Evolutionary conservation across 2,113 vertebrate genomes (phyloP).

Genomic region (Stercorarius parasiticus): DNA sequence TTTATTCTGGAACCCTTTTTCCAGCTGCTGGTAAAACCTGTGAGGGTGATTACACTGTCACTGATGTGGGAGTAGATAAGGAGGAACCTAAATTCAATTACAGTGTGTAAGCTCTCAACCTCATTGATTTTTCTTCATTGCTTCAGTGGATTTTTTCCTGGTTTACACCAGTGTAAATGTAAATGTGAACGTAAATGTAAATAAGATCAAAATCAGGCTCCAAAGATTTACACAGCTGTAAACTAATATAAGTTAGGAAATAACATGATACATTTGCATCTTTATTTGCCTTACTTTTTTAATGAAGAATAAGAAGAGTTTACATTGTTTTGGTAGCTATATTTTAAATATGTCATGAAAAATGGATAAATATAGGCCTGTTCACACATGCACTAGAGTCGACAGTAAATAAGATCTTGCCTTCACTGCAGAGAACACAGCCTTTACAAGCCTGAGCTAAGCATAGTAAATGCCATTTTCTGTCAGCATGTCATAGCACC

Average conservation of each 20-base stretch:
- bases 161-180: not conserved
- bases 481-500: not conserved
- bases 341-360: not conserved
- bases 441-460: conserved; percentile 19
- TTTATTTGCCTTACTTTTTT: not conserved
- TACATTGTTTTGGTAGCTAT: not conserved
- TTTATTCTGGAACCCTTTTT: not conserved
- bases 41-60: not conserved
- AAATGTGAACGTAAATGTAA: not conserved
- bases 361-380: conserved; percentile 1
- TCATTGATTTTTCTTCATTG: not conserved
- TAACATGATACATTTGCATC: not conserved
- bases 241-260: not conserved
- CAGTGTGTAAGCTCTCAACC: not conserved
- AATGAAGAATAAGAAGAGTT: not conserved
- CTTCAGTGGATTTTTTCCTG: not conserved
- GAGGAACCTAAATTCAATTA: not conserved
- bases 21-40: not conserved
- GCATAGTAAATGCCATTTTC: not conserved
- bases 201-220: not conserved
- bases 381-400: not conserved
- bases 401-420: not conserved
- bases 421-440: not conserved
- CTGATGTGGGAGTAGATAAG: not conserved
- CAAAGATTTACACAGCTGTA: not conserved